Percentiles rank a stretch among this genome's conserved stretches.
phyloP scores from a whole-genome alignment of 2,113 vertebrate genomes.

The Petrocephalus zakoni region DNA sequence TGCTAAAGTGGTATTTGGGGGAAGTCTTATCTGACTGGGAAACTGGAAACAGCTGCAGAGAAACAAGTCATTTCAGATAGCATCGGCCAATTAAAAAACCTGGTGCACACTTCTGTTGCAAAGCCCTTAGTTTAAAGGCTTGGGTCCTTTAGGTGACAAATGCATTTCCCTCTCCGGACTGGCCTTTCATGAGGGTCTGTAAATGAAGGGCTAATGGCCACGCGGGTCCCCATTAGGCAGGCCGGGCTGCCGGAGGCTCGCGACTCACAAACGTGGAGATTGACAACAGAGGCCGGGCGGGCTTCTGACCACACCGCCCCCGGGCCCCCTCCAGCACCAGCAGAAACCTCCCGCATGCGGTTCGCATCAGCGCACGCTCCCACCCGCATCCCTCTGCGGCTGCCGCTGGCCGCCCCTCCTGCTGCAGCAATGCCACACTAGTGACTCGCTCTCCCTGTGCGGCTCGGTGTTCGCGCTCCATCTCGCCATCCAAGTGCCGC shows the following conservation, averaged over 20 bases:
- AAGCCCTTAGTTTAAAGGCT: neutral
- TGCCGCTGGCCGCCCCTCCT: neutral
- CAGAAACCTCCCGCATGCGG: constrained; percentile 18
- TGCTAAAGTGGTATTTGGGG: neutral
- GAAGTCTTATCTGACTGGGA: constrained; percentile 30
- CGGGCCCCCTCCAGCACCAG: neutral
- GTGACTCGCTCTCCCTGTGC: neutral
- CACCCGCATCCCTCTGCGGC: neutral
- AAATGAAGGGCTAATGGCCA: neutral
- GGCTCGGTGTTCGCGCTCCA: neutral
- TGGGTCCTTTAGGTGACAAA: neutral
- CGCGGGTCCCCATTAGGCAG: neutral
- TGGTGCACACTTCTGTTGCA: neutral
- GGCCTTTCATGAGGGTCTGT: neutral
- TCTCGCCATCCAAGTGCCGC: neutral
- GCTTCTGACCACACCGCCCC: neutral
- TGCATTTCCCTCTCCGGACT: neutral
- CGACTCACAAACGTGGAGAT: constrained; percentile 1
- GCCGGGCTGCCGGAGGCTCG: neutral
- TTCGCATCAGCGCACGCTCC: constrained; percentile 24
- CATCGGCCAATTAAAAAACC: constrained; percentile 17
- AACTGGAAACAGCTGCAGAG: constrained; percentile 34
- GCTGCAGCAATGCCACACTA: neutral
- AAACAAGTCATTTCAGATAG: constrained; percentile 12
- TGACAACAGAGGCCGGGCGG: neutral